Evolutionary conservation across 2,797 vertebrate genomes (phyloP).

Genomic region (Pangasius sanitwongsei): DNA sequence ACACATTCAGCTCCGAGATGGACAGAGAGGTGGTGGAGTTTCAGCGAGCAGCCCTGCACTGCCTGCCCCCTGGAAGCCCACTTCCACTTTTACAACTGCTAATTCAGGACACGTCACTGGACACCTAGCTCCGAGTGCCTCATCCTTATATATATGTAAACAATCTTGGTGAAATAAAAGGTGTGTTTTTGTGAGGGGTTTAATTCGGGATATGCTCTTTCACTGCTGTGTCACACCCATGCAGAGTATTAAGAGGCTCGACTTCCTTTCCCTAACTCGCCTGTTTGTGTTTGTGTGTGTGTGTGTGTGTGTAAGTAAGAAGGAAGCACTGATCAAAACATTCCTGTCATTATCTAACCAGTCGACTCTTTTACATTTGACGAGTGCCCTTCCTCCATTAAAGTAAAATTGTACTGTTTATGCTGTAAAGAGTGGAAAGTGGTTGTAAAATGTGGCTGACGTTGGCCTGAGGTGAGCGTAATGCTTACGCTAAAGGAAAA

Average conservation of each 20-base stretch:
- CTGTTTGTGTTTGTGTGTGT: not conserved
- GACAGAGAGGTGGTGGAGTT: slow-evolving; percentile 2
- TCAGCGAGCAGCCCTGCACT: slow-evolving; percentile 12
- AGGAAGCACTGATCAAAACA: slow-evolving; percentile 38
- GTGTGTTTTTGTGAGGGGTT: not conserved
- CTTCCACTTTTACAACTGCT: slow-evolving; percentile 44
- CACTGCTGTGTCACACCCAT: slow-evolving; percentile 41
- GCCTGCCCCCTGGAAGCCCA: slow-evolving; percentile 16
- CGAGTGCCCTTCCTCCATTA: not conserved
- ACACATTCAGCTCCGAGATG: not conserved
- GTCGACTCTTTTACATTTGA: not conserved
- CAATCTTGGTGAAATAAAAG: not conserved
- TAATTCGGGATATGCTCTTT: slow-evolving; percentile 53
- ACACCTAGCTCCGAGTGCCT: slow-evolving; percentile 1
- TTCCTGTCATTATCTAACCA: slow-evolving; percentile 25
- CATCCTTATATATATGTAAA: not conserved
- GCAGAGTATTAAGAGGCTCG: slow-evolving; percentile 27
- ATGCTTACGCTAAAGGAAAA: not conserved
- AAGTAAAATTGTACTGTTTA: not conserved
- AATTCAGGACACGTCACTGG: slow-evolving; percentile 44
- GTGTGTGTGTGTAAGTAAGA: slow-evolving; percentile 5
- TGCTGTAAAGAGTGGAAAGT: not conserved
- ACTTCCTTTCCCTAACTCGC: slow-evolving; percentile 13
- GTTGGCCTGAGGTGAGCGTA: not conserved
- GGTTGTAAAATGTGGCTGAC: not conserved